These are phyloP conservation scores for Melipona quadrifasciata DNA, from an alignment of 1,140 invertebrate species.

Conservation along the genomic window DNA sequence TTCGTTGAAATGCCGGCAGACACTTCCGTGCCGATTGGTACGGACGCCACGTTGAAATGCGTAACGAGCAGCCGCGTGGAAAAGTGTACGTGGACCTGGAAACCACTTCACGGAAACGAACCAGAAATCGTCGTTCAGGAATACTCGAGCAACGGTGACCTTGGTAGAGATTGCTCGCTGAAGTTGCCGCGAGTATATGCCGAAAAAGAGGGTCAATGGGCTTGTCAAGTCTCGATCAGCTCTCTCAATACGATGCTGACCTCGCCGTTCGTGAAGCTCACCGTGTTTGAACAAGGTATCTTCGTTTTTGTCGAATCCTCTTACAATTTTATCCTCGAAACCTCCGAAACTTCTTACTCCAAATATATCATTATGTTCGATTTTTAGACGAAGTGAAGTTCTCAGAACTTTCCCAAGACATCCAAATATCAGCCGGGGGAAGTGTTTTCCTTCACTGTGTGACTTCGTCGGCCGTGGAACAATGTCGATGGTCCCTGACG, in stretches of 20 bases:
- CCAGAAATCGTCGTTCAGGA: slow-evolving; percentile 69
- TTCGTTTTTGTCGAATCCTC: neutral
- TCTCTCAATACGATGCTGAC: slow-evolving; percentile 70
- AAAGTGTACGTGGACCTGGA: slow-evolving; percentile 78
- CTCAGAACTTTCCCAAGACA: slow-evolving; percentile 78
- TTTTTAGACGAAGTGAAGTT: slow-evolving; percentile 77
- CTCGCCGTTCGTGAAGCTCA: slow-evolving; percentile 70
- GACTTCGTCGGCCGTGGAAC: slow-evolving; percentile 75
- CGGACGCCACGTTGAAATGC: slow-evolving; percentile 73
- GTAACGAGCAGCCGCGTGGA: slow-evolving; percentile 75
- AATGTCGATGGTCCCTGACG: slow-evolving; percentile 79
- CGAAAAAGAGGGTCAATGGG: slow-evolving; percentile 79
- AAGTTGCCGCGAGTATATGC: slow-evolving; percentile 62
- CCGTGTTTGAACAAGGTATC: slow-evolving; percentile 77
- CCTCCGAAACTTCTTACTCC: too few relatives aligned
- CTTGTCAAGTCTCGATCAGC: slow-evolving; percentile 73
- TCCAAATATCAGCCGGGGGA: slow-evolving; percentile 77
- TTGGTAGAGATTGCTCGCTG: slow-evolving; percentile 78
- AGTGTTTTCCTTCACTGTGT: slow-evolving; percentile 77
- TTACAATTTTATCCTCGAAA: too few relatives aligned
- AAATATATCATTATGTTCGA: rapidly evolving
- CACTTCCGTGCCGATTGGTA: slow-evolving; percentile 71
- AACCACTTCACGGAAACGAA: slow-evolving; percentile 66
- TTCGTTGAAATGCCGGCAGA: slow-evolving; percentile 76
- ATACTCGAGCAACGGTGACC: slow-evolving; percentile 76